A percentile compares a stretch with the other conserved stretches of the same genome.
These are phyloP conservation scores for Colaptes auratus DNA, from an alignment of 2,113 vertebrate genomes.

Conservation along the genomic window DNA sequence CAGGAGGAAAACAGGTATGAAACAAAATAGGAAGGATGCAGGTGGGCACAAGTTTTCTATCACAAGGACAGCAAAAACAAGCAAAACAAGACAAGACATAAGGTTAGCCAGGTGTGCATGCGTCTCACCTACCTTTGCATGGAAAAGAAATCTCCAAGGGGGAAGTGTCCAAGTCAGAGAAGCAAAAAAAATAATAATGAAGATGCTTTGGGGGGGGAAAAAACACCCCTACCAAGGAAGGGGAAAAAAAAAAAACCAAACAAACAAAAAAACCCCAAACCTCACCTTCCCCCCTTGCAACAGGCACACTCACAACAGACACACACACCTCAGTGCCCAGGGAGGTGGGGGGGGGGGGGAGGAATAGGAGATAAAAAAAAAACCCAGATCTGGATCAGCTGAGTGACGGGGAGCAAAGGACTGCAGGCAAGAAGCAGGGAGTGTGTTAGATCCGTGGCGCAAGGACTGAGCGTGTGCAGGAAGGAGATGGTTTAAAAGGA, in stretches of 20 bases:
- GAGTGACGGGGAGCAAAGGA: conserved; percentile 68
- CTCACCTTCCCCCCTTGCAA: background rate
- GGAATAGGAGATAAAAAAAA: background rate
- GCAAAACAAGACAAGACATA: background rate
- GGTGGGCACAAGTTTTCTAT: conserved; percentile 25
- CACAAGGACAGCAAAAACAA: conserved; percentile 34
- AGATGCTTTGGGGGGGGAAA: background rate
- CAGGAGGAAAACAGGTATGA: conserved; percentile 45
- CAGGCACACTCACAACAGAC: conserved; percentile 19
- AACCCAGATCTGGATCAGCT: conserved; percentile 71
- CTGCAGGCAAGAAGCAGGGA: conserved; percentile 59
- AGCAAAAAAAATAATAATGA: conserved; percentile 61
- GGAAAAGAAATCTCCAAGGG: conserved; percentile 70
- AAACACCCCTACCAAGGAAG: background rate
- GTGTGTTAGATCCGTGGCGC: conserved; percentile 64
- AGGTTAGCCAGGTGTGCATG: conserved; percentile 51
- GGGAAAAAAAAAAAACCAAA: background rate
- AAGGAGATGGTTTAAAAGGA: conserved; percentile 56
- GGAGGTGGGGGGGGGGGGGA: background rate
- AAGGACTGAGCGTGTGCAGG: conserved; percentile 65
- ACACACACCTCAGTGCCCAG: conserved; percentile 8
- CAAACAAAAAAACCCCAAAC: background rate
- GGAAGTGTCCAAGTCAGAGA: conserved; percentile 67
- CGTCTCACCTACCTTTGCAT: conserved; percentile 73
- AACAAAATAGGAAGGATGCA: conserved; percentile 38